Conservation (phyloP, 2,113 vertebrate genomes). For the Archocentrus centrarchus region DNA sequence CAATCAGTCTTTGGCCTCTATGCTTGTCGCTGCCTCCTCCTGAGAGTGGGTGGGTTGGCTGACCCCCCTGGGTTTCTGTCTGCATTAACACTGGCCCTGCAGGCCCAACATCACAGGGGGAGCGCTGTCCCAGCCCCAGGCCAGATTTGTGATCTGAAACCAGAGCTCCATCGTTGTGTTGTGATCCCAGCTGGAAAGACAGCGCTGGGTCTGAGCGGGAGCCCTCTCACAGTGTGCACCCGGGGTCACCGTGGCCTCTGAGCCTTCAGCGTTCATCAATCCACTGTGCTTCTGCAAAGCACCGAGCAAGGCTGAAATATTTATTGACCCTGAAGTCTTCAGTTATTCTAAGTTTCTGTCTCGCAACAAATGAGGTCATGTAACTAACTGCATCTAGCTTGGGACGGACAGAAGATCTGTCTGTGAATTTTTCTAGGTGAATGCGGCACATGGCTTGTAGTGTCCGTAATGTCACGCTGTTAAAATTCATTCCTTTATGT, state of each 20-base stretch:
- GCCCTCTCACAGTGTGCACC: constrained; percentile 70
- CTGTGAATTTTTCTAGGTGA: constrained; percentile 26
- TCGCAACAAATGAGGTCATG: constrained; percentile 42
- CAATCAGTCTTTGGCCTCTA: constrained; percentile 62
- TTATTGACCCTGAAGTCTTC: constrained; percentile 40
- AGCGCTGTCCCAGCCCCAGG: constrained; percentile 63
- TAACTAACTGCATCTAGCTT: constrained; percentile 45
- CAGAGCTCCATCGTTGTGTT: constrained; percentile 74
- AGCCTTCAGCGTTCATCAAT: constrained; percentile 65
- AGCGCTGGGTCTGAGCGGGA: constrained; percentile 64
- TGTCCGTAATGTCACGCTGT: constrained; percentile 43
- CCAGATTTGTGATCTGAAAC: constrained; percentile 76
- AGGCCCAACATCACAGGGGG: constrained; percentile 64
- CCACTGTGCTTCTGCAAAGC: constrained; percentile 44
- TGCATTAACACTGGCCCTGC: constrained; percentile 73
- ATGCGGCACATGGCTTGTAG: constrained; percentile 38
- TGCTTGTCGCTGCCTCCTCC: constrained; percentile 64
- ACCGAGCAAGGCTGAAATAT: constrained; percentile 38
- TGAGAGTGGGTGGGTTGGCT: constrained; percentile 61
- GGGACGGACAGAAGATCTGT: constrained; percentile 31
- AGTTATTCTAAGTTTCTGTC: constrained; percentile 31
- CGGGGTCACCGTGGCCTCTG: constrained; percentile 73
- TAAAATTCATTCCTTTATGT: constrained; percentile 21
- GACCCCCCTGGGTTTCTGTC: constrained; percentile 70
- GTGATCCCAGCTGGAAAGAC: constrained; percentile 83